These are phyloP conservation scores for Cynaeus angustus DNA, from an alignment of 2,888 invertebrate species.

Conservation along the genomic window DNA sequence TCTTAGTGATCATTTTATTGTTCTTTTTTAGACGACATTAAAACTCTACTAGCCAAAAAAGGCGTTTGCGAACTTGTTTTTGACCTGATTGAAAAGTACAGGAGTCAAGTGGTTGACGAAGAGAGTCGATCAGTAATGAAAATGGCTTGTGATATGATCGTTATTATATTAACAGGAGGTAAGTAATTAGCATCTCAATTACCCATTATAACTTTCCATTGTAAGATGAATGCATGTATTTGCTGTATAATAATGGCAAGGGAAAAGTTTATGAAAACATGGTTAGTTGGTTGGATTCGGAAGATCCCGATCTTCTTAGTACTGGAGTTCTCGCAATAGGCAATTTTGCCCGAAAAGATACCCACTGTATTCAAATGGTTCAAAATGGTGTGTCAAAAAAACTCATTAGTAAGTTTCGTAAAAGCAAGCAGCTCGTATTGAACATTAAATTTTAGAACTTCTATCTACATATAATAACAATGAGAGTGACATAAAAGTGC, in stretches of 20 bases:
- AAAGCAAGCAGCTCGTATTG: not conserved
- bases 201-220: slow-evolving; percentile 45
- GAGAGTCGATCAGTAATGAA: slow-evolving; percentile 83
- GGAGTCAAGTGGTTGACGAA: slow-evolving; percentile 76
- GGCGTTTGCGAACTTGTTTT: slow-evolving; percentile 86
- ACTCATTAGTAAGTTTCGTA: slow-evolving; percentile 73
- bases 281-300: slow-evolving; percentile 84
- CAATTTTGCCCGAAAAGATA: slow-evolving; percentile 92
- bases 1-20: no score
- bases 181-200: slow-evolving; percentile 51
- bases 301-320: slow-evolving; percentile 84
- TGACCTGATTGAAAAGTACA: slow-evolving; percentile 82
- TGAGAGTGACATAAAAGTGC: slow-evolving; percentile 77
- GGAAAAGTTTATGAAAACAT: slow-evolving; percentile 83
- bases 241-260: slow-evolving; percentile 84
- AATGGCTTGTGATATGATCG: slow-evolving; percentile 89
- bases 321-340: slow-evolving; percentile 90
- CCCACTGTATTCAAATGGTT: slow-evolving; percentile 89
- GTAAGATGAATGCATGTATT: slow-evolving; percentile 90
- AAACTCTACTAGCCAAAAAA: slow-evolving; percentile 83
- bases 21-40: slow-evolving; percentile 82
- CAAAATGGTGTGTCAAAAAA: slow-evolving; percentile 84
- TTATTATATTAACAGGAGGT: slow-evolving; percentile 91
- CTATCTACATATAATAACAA: slow-evolving; percentile 75
- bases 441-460: slow-evolving; percentile 65